Percentiles rank a stretch among this genome's conserved stretches.
Conservation (phyloP, 92 coral and sea anemone species). For the Epizoanthus illoricatus region DNA sequence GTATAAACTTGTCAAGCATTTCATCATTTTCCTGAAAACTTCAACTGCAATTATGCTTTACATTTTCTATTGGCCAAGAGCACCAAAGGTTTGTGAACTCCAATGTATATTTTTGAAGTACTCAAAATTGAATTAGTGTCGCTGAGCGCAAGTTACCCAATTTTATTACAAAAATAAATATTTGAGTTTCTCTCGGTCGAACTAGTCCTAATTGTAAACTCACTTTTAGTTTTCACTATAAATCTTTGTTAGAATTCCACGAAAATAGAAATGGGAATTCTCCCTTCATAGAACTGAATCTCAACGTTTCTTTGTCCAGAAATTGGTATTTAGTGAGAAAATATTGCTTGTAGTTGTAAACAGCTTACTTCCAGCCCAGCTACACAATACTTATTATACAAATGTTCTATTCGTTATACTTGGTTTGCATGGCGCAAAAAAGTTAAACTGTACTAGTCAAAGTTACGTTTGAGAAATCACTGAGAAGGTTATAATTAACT, state of each 20-base stretch:
- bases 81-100: neutral
- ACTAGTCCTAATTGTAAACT: neutral
- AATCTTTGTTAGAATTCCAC: neutral
- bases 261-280: neutral
- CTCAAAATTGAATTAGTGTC: constrained; percentile 7
- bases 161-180: constrained; percentile 13
- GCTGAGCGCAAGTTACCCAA: neutral
- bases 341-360: neutral
- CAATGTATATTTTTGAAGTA: neutral
- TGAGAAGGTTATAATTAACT: neutral
- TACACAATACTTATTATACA: neutral
- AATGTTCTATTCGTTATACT: neutral
- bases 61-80: neutral
- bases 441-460: neutral
- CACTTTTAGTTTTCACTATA: neutral
- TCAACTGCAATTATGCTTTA: neutral
- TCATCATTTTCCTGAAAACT: constrained; percentile 4
- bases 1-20: neutral
- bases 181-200: constrained; percentile 1
- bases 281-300: neutral
- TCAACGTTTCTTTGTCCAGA: neutral
- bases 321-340: neutral
- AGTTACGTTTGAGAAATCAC: neutral
- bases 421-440: neutral
- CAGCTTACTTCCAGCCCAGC: neutral